Percentiles rank a stretch among this genome's conserved stretches.
These are phyloP conservation scores for Prolemur simus DNA, from an alignment of 2,113 vertebrate species.

Conservation along the genomic window DNA sequence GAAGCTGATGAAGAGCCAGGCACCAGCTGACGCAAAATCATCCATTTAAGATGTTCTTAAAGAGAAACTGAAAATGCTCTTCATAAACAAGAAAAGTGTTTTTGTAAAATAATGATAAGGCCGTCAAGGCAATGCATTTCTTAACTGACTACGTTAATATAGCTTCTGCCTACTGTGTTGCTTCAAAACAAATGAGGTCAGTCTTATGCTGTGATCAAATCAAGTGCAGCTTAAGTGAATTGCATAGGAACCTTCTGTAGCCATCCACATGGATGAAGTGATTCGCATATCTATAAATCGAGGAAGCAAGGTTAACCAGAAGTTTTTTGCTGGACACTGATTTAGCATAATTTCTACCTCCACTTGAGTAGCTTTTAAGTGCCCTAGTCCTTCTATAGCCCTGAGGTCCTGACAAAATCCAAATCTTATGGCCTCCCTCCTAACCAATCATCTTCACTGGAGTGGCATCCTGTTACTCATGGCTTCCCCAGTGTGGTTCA, in stretches of 20 bases:
- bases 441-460: background rate
- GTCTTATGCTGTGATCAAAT: background rate
- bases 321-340: background rate
- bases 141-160: background rate
- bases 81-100: background rate
- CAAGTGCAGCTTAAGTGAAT: background rate
- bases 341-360: background rate
- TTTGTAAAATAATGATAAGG: background rate
- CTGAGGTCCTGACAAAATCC: background rate
- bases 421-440: background rate
- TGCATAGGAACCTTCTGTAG: background rate
- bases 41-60: constrained; percentile 54
- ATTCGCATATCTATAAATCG: background rate
- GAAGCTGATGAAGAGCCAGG: constrained; percentile 37
- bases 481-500: background rate
- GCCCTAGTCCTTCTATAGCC: background rate
- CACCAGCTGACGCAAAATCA: background rate
- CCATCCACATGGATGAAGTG: background rate
- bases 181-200: background rate
- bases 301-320: background rate
- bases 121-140: background rate
- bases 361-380: background rate
- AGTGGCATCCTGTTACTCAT: background rate
- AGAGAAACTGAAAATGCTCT: constrained; percentile 15
- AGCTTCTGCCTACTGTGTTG: background rate